Evolutionary conservation across 2,113 vertebrate genomes (phyloP).

Genomic region (Physeter macrocephalus): DNA sequence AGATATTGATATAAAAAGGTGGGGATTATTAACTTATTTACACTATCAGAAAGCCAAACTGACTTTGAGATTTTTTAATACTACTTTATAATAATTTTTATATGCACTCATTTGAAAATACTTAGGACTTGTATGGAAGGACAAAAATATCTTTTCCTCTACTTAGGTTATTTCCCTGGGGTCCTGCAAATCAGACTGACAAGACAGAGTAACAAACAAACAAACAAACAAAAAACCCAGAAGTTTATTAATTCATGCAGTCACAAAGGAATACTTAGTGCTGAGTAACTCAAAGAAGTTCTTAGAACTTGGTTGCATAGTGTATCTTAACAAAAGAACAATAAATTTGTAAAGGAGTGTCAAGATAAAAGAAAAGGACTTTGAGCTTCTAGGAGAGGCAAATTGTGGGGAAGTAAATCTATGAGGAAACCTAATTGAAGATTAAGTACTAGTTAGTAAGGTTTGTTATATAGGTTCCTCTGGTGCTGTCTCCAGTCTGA

Average conservation of each 20-base stretch:
- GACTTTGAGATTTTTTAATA: neutral
- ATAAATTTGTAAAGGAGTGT: neutral
- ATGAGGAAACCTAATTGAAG: neutral
- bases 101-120: neutral
- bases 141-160: neutral
- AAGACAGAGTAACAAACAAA: neutral
- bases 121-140: neutral
- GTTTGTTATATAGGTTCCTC: neutral
- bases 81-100: neutral
- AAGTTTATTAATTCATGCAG: neutral
- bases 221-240: neutral
- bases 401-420: neutral
- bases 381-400: neutral
- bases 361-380: neutral
- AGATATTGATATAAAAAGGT: neutral
- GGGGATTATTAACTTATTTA: neutral
- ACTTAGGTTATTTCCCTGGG: neutral
- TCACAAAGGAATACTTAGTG: neutral
- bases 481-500: neutral
- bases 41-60: neutral
- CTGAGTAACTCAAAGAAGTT: neutral
- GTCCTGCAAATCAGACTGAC: neutral
- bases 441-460: neutral
- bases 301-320: neutral
- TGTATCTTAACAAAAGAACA: neutral